phyloP scores from a whole-genome alignment of 2,113 vertebrate species.

The Pteruthius melanotis region DNA sequence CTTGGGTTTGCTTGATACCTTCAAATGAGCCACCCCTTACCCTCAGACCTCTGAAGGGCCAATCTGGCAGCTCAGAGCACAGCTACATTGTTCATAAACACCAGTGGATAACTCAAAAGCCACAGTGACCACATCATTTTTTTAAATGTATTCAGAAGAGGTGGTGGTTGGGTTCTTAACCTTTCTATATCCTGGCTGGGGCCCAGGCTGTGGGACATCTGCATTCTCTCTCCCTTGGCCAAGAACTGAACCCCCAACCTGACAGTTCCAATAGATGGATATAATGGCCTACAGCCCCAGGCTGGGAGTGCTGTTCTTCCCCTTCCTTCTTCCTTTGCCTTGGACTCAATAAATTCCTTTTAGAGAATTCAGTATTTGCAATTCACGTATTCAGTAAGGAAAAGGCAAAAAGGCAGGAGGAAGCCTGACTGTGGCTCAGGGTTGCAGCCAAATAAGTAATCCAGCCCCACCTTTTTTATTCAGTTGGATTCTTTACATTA shows the following conservation, averaged over 20 bases:
- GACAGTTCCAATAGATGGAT: neutral
- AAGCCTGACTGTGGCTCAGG: neutral
- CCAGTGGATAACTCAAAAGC: neutral
- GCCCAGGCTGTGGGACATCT: neutral
- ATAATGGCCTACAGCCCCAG: neutral
- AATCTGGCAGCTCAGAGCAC: neutral
- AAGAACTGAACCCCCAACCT: neutral
- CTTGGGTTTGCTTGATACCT: neutral
- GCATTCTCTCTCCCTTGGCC: neutral
- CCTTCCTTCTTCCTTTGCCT: neutral
- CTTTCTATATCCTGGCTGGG: neutral
- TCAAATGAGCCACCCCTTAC: neutral
- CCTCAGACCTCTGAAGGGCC: neutral
- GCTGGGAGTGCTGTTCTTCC: neutral
- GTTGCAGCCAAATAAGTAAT: neutral
- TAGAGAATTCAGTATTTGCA: neutral
- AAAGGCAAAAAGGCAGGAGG: neutral
- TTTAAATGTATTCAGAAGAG: neutral
- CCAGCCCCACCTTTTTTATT: neutral
- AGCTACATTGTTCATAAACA: neutral
- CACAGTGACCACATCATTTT: neutral
- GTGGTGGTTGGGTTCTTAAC: neutral
- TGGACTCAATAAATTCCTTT: neutral
- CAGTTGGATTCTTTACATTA: neutral
- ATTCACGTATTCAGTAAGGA: neutral